Evolutionary conservation across 2,888 invertebrate species (phyloP).

Genomic region (Drosophila paramelanica): DNA sequence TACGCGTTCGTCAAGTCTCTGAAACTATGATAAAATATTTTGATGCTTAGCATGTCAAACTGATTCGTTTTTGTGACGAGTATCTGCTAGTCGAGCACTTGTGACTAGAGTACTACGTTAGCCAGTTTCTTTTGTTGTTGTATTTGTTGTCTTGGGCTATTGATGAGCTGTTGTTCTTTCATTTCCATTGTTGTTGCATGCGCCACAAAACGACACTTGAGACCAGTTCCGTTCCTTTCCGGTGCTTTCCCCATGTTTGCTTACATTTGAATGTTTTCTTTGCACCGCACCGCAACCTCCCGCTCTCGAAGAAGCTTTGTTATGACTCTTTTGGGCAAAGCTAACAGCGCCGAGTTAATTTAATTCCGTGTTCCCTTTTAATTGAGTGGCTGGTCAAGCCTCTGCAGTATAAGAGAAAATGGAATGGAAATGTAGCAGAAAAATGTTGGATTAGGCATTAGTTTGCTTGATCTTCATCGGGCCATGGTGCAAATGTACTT

Average conservation of each 20-base stretch:
- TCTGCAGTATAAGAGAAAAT: conserved; percentile 27
- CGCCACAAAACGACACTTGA: conserved; percentile 62
- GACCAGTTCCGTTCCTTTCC: conserved; percentile 39
- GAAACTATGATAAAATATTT: not conserved
- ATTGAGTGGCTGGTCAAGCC: conserved; percentile 69
- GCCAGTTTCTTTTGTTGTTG: conserved; percentile 11
- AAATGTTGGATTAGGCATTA: conserved; percentile 23
- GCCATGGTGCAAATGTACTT: not conserved
- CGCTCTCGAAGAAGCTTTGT: conserved; percentile 18
- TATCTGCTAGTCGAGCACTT: not conserved
- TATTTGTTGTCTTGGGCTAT: conserved; percentile 52
- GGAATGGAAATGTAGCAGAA: conserved; percentile 49
- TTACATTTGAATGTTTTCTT: conserved; percentile 66
- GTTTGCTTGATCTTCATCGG: conserved; percentile 2
- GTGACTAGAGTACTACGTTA: not conserved
- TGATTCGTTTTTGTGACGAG: not conserved
- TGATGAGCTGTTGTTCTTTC: conserved; percentile 76
- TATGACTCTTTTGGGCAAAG: conserved; percentile 69
- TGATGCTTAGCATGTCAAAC: conserved; percentile 1
- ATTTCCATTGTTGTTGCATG: conserved; percentile 54
- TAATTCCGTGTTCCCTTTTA: conserved; percentile 67
- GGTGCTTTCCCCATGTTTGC: conserved; percentile 45
- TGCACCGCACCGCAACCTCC: conserved; percentile 17
- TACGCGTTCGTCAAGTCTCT: not conserved
- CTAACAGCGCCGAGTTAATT: conserved; percentile 63